Conservation (phyloP, 2,797 vertebrate species). For the Hoplostethus atlanticus region DNA sequence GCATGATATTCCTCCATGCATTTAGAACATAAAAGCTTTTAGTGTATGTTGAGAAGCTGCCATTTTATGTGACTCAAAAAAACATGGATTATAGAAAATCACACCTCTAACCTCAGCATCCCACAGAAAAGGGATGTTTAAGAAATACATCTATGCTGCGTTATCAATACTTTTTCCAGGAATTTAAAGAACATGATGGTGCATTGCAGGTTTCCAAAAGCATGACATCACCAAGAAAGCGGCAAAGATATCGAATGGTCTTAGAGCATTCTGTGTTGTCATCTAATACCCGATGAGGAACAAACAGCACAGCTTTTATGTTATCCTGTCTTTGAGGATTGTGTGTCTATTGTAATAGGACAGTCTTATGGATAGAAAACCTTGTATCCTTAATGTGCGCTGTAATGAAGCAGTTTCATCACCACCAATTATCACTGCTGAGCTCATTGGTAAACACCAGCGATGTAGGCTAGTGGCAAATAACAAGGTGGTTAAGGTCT, state of each 20-base stretch:
- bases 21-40: too few relatives aligned
- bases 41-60: too few relatives aligned
- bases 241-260: conserved; percentile 72
- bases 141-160: neutral
- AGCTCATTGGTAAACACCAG: neutral
- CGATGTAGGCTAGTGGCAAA: too few relatives aligned
- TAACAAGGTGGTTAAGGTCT: too few relatives aligned
- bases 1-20: too few relatives aligned
- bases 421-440: conserved; percentile 22
- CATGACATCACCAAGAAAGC: conserved; percentile 68
- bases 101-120: too few relatives aligned
- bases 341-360: conserved; percentile 54
- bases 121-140: too few relatives aligned
- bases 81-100: too few relatives aligned
- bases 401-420: conserved; percentile 28
- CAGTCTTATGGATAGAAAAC: conserved; percentile 63
- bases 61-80: too few relatives aligned
- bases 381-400: conserved; percentile 50
- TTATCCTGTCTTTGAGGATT: conserved; percentile 62
- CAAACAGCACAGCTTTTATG: conserved; percentile 66
- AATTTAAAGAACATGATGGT: conserved; percentile 31
- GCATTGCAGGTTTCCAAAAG: conserved; percentile 44
- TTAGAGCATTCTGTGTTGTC: conserved; percentile 58
- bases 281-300: conserved; percentile 67
- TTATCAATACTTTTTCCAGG: conserved; percentile 18